Evolutionary conservation across 2,113 vertebrate species (phyloP), one percentile per base, ranked within the genome.

Genomic region (Polypterus senegalus): DNA sequence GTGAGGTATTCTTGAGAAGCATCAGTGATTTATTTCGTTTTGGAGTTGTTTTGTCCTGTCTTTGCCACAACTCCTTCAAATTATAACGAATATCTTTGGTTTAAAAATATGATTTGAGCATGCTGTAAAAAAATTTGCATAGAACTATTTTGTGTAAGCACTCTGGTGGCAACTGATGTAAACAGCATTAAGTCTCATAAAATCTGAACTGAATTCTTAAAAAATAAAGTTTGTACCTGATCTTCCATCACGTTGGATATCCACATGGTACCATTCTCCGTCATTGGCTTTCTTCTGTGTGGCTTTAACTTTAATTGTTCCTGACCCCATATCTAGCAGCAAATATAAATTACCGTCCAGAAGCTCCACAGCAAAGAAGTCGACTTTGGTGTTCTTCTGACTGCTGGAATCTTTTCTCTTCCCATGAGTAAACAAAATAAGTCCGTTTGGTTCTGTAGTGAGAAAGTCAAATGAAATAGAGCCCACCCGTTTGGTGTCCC

Each of bases 391-490:
- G 71, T 92, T 98, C 77, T 92, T 96, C 73, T 93, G 92, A 63
- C 89, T 93, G 65, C 88, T 86, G 0, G 76, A 57, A 10, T 96
- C 94, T 62, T 93, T 89, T 5, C 91, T 81, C 57, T 92, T 96
- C 5, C 95, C 95, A 0, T 98, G 95, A 6, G 95, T 98, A 68
- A 95, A 98, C 66, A 98, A 91, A 9, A 98, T 97, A 54, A 98
- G 82, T 53, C 95, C 95, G 0, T 94, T 97, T 63, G 94, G 91
- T 67, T 98, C 95, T 0, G 94, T 92, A 47, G 94, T 97, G 60
- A 93, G 88, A 74, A 98, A 98, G 70, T 98, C 95, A 5, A 98
- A 98, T 5, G 95, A 97, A 68, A 97, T 97, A 53, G 94, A 98
- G 44, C 95, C 95, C 76, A 97, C 94, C 0, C 93, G 87, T 58